Evolutionary conservation across 2,797 vertebrate genomes (phyloP), one percentile per base, ranked within the genome.

Genomic region (Mareca strepera): DNA sequence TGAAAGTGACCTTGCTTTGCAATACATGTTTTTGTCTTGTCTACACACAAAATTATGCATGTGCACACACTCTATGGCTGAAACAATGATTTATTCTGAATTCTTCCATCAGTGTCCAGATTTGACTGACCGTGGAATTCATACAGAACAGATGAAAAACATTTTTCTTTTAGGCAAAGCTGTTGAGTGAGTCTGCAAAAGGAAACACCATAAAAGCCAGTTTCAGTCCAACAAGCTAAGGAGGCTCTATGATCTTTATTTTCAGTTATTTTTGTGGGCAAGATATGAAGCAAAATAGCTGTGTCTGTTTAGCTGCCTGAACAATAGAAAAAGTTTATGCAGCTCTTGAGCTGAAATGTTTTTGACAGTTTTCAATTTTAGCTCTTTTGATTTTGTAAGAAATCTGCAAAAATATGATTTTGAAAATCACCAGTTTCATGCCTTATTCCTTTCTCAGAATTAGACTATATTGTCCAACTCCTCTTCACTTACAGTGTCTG

Each of bases 361-460:
- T 96, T 93, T 97, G 97, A 96, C 95, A 95, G 93, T 97, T 97
- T 97, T 96, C 93, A 94, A 92, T 97, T 97, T 97, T 91, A 95
- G 92, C 83, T 92, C 88, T 96, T 92, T 94, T 83, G 95, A 91
- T 94, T 97, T 98, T 96, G 97, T 97, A 97, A 97, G 94, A 96
- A 97, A 93, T 92, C 79, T 85, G 90, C 94, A 97, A 93, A 97
- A 97, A 97, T 96, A 97, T 85, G 92, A 95, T 95, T 95, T 92
- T 94, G 89, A 96, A 97, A 97, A 97, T 96, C 96, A 97, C 94
- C 94, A 97, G 94, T 97, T 97, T 96, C 92, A 94, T 96, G 88
- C 92, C 94, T 96, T 97, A 91, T 95, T 94, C 96, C 92, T 96
- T 95, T 90, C 94, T 95, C 77, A 89, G 88, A 97, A 97, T 97